A percentile compares a stretch with the other conserved stretches of the same genome.
Evolutionary conservation across 2,113 vertebrate species (phyloP).

Genomic region (Microcebus ravelobensis): DNA sequence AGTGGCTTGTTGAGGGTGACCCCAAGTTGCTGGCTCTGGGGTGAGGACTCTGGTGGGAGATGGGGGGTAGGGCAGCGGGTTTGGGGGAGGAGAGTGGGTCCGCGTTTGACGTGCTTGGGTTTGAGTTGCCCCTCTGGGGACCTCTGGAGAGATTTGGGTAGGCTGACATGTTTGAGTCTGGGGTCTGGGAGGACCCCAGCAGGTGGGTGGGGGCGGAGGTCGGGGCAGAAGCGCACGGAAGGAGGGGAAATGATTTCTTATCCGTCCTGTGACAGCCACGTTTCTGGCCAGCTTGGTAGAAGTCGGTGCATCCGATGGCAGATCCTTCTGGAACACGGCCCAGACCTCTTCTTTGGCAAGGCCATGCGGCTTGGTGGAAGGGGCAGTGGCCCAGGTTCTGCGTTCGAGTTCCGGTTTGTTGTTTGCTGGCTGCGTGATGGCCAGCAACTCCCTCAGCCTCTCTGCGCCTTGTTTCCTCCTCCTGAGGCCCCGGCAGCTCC

Average conservation of each 20-base stretch:
- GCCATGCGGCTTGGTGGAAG: not conserved
- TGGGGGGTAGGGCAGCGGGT: not conserved
- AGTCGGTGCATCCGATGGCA: accelerated
- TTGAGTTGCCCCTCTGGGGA: not conserved
- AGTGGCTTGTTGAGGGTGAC: not conserved
- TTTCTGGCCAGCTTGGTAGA: no score
- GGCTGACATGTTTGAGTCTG: not conserved
- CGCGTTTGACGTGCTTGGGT: accelerated
- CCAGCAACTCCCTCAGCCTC: not conserved
- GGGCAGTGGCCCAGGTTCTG: not conserved
- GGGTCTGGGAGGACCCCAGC: not conserved
- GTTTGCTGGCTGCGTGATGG: not conserved
- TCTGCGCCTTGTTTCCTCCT: no score
- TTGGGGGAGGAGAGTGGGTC: not conserved
- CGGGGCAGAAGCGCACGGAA: not conserved
- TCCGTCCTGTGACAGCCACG: accelerated
- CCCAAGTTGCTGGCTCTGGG: not conserved
- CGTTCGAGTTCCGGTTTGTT: not conserved
- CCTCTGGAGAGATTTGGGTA: not conserved
- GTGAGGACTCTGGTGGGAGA: not conserved
- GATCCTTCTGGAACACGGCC: not conserved
- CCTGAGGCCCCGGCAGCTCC: accelerated
- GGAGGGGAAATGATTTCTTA: not conserved
- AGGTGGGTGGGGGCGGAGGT: not conserved
- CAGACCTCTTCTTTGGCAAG: not conserved